Evolutionary conservation across 2,113 vertebrate species (phyloP).

Genomic region (Macaca mulatta): DNA sequence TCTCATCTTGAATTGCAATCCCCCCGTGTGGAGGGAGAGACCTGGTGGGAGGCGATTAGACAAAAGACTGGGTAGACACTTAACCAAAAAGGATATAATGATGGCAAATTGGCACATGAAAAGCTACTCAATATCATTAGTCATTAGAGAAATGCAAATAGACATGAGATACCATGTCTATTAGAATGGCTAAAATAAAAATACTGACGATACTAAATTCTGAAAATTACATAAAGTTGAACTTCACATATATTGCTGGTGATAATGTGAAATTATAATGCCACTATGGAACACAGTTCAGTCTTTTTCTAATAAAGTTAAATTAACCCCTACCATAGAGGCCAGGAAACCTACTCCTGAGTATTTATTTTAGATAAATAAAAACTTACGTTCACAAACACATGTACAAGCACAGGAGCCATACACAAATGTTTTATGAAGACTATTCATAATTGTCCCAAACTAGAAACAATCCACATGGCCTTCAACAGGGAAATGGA

Average conservation of each 20-base stretch:
- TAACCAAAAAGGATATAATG: background rate
- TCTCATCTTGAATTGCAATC: too few species aligned
- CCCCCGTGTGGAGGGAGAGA: too few species aligned
- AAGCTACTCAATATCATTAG: background rate
- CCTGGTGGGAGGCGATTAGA: background rate
- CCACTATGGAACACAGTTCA: background rate
- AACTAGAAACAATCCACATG: background rate
- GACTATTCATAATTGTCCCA: background rate
- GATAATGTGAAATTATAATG: background rate
- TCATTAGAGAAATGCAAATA: background rate
- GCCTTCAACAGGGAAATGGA: background rate
- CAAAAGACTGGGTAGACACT: background rate
- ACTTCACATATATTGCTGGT: background rate
- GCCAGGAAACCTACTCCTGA: background rate
- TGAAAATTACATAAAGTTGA: background rate
- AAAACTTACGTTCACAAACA: background rate
- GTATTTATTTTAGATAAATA: background rate
- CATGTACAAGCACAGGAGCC: background rate
- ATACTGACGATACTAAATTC: background rate
- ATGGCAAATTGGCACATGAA: background rate
- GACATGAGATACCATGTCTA: background rate
- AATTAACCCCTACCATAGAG: background rate
- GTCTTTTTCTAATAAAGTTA: background rate
- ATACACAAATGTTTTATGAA: background rate
- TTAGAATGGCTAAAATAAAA: background rate